Percentiles rank a stretch among this genome's conserved stretches.
Conservation (phyloP, 2,113 vertebrate species). For the Ardeotis arabs region DNA sequence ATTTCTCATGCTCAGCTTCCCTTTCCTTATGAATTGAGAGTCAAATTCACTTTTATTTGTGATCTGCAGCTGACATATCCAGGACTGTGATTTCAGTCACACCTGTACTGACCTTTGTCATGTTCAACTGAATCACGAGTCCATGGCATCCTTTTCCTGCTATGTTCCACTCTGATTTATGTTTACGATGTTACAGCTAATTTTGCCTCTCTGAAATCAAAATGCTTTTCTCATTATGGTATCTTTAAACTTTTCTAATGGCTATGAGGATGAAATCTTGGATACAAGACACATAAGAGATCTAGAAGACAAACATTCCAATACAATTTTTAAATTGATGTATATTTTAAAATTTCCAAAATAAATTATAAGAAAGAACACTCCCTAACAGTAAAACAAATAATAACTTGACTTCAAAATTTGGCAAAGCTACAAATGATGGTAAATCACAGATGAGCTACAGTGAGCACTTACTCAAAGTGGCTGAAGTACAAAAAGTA, state of each 20-base stretch:
- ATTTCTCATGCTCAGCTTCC: not conserved
- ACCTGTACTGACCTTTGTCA: not conserved
- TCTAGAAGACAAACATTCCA: not conserved
- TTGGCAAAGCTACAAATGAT: not conserved
- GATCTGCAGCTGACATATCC: not conserved
- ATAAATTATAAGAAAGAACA: not conserved
- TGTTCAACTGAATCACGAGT: not conserved
- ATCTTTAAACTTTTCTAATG: not conserved
- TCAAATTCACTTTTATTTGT: not conserved
- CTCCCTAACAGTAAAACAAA: not conserved
- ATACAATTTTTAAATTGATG: not conserved
- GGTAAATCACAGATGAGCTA: not conserved
- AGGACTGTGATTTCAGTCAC: not conserved
- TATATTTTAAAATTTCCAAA: not conserved
- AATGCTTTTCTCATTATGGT: not conserved
- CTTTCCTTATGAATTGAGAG: not conserved
- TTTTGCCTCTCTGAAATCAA: not conserved
- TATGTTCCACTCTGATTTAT: not conserved
- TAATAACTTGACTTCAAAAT: not conserved
- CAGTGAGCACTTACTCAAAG: not conserved
- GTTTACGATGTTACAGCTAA: not conserved
- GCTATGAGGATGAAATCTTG: not conserved
- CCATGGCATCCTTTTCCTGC: not conserved
- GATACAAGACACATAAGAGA: not conserved
- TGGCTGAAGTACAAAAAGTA: not conserved